Conservation (phyloP, 2,888 invertebrate genomes). For the Scaptomyza flava region DNA sequence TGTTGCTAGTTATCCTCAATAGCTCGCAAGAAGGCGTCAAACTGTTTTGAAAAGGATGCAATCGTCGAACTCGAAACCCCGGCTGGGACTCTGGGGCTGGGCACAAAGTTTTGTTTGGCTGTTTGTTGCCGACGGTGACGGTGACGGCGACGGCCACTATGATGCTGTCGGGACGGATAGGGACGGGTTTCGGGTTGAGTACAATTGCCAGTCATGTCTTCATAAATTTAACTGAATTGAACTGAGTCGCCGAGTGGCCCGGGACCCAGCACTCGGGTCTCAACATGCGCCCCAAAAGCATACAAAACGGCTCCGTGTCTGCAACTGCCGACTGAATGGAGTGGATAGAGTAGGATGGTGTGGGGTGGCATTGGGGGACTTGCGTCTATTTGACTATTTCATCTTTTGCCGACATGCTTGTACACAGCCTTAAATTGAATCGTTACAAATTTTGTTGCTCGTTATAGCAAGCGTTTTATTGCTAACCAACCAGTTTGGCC, state of each 20-base stretch:
- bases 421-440: constrained; percentile 81
- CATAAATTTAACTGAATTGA: constrained; percentile 78
- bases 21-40: constrained; percentile 56
- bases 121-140: neutral
- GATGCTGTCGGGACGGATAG: constrained; percentile 31
- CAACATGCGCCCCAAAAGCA: constrained; percentile 66
- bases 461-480: constrained; percentile 82
- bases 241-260: constrained; percentile 55
- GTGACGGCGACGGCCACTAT: neutral
- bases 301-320: constrained; percentile 65
- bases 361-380: constrained; percentile 35
- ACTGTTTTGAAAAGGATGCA: constrained; percentile 60
- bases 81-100: neutral
- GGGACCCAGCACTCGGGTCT: constrained; percentile 26
- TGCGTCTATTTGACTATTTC: constrained; percentile 76
- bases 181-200: constrained; percentile 26
- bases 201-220: constrained; percentile 79
- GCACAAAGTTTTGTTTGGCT: constrained; percentile 11
- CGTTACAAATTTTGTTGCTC: constrained; percentile 83
- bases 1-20: constrained; percentile 37
- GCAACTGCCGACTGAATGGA: constrained; percentile 28
- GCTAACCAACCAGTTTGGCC: constrained; percentile 70
- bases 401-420: constrained; percentile 77
- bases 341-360: neutral
- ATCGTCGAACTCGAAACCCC: constrained; percentile 42